Evolutionary conservation across 2,113 vertebrate genomes (phyloP).

Genomic region (Chlorocebus sabaeus): DNA sequence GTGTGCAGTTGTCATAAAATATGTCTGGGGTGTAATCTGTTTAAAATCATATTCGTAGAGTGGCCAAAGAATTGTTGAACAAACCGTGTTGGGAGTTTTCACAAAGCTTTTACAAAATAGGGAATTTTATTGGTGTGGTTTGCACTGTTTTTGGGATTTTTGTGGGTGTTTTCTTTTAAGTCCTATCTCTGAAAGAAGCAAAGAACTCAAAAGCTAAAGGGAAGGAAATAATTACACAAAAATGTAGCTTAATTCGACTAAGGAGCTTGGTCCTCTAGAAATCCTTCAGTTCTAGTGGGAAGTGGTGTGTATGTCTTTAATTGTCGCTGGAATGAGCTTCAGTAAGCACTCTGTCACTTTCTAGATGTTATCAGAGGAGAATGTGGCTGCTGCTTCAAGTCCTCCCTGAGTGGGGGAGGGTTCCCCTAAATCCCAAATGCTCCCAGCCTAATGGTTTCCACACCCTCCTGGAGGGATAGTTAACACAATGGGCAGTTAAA

Average conservation of each 20-base stretch:
- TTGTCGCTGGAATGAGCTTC: constrained; percentile 35
- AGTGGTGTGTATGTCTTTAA: constrained; percentile 52
- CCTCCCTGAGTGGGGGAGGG: neutral
- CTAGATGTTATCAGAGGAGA: constrained; percentile 51
- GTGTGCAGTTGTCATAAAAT: constrained; percentile 5
- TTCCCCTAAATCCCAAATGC: neutral
- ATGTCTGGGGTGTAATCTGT: constrained; percentile 27
- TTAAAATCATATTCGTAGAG: constrained; percentile 15
- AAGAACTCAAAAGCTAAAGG: constrained; percentile 42
- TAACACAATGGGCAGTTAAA: neutral
- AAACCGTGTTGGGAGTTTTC: neutral
- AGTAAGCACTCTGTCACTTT: constrained; percentile 41
- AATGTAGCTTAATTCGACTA: constrained; percentile 37
- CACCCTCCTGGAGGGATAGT: neutral
- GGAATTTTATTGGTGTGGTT: neutral
- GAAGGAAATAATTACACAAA: constrained; percentile 64
- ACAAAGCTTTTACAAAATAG: constrained; percentile 14
- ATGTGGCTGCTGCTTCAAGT: neutral
- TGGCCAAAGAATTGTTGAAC: neutral
- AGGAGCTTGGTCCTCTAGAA: constrained; percentile 37
- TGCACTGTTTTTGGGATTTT: neutral
- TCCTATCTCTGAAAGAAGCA: neutral
- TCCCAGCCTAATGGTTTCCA: constrained; percentile 19
- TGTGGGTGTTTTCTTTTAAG: neutral
- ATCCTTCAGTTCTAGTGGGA: neutral